Base-by-base conservation (phyloP, 2,797 vertebrate genomes). In the Sebastes miniatus region DNA sequence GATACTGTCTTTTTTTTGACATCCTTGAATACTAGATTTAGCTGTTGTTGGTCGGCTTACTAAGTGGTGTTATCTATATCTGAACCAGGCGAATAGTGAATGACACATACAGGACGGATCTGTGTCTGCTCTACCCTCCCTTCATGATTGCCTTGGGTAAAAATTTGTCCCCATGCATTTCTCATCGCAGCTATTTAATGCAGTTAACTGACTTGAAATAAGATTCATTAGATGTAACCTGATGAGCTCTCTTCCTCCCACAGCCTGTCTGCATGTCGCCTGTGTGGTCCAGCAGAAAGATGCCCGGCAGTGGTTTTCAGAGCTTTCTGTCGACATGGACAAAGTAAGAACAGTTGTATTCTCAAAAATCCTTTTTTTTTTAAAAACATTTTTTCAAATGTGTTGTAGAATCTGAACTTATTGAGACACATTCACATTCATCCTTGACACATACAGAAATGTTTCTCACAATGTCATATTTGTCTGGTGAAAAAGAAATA, bases 261-360 rank as follows among this genome's bases (percentile, higher is more conserved):
- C 84, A 99, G 99, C 99, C 68, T 99, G 98, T 88, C 96, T 99
- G 68, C 98, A 99, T 9, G 98, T 99, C 65, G 98, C 99, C 76
- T 99, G 98, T 92, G 99, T 99, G 90, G 98, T 99, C 65, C 99
- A 99, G 90, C 99, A 99, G 95, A 99, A 99, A 93, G 99, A 99
- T 90, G 98, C 98, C 89, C 96, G 98, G 69, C 98, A 99, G 71
- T 99, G 99, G 99, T 99, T 99, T 94, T 97, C 98, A 62, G 99
- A 99, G 94, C 97, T 99, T 9, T 99, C 98, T 36, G 99, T 99
- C 56, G 99, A 99, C 94, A 99, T 99, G 99, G 99, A 99, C 90
- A 99, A 99, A 97, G 99, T 99, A 95, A 90, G 89, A 83, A 39
- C 9, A 50, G 29, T 34, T 24, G 0, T 25, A 50, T 12, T n/a